These are phyloP conservation scores for Catharus minimus DNA, from an alignment of 2,113 vertebrate species.

Conservation along the genomic window DNA sequence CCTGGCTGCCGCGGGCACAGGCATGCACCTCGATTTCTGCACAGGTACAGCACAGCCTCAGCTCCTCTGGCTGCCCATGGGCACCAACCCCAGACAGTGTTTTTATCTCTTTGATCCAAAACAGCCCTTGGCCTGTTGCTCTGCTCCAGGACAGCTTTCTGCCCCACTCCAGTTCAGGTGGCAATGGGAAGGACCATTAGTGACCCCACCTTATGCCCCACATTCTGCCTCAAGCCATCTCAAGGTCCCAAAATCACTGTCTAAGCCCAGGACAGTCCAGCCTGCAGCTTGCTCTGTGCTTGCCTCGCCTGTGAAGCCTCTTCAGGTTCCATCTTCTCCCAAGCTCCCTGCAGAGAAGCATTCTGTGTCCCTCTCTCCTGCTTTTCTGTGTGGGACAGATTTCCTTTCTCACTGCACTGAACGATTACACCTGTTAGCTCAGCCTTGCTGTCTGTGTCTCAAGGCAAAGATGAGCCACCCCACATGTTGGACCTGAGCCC, in stretches of 20 bases:
- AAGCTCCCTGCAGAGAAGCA: neutral
- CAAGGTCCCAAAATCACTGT: neutral
- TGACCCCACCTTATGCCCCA: neutral
- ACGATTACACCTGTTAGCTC: neutral
- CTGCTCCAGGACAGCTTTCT: neutral
- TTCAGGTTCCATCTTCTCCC: neutral
- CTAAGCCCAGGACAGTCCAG: rapidly evolving
- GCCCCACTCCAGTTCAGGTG: neutral
- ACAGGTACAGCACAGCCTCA: neutral
- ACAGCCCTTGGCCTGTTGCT: neutral
- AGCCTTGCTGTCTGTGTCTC: neutral
- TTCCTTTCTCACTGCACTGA: neutral
- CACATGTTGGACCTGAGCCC: neutral
- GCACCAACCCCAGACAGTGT: neutral
- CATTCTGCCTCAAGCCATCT: neutral
- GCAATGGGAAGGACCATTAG: neutral
- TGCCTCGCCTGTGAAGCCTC: neutral
- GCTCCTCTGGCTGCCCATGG: neutral
- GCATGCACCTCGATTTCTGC: neutral
- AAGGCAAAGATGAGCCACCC: neutral
- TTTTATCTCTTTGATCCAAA: neutral
- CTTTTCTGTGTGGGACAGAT: neutral
- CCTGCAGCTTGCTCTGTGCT: neutral
- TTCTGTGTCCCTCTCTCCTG: neutral
- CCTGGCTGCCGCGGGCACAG: rapidly evolving